Base-by-base conservation (phyloP, 2,113 vertebrate species). In the Delphinapterus leucas region DNA sequence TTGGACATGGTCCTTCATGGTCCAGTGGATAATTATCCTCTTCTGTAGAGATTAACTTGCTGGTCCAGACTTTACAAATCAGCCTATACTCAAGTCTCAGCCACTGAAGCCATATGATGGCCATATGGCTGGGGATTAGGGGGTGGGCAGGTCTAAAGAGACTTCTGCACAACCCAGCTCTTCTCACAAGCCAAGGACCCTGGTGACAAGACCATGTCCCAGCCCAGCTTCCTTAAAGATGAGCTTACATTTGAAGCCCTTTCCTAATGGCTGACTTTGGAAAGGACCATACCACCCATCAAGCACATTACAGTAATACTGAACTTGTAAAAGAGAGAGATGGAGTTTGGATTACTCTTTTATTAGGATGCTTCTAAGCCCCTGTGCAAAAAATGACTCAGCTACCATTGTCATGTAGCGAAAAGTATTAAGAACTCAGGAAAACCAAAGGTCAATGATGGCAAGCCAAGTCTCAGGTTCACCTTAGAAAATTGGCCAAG, bases 21-120 rank as follows among this genome's bases (percentile, higher is more conserved):
- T 44, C 23, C 17, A 2, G 0, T 17, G 28, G 2, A 12, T 44
- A 15, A 18, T 31, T 47, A 74, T 9, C 18, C 6, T 23, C 14
- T 67, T 76, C n/a, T 10, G 5, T 61, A 44, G 13, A 25, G 6
- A 49, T 20, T 2, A 15, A 36, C 26, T 55, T 3, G 10, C 13
- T 26, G 5, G 3, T 26, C 8, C 11, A 71, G 80, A 4, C 23
- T 71, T 93, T 60, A 55, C 12, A 71, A 15, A 15, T 28, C 41
- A 88, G 6, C 5, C 12, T 55, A 5, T 12, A 65, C 15, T 67
- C 31, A 14, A 76, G 15, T 14, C 1, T 1, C 36, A 92, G 28
- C 3, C 21, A 18, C 10, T 36, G 14, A 2, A 83, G 31, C 28
- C 20, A 23, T 3, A 14, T 2, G 6, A 25, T 28, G 41, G 26